Conservation (phyloP, 2,797 vertebrate species). For the Macrochelys suwanniensis region DNA sequence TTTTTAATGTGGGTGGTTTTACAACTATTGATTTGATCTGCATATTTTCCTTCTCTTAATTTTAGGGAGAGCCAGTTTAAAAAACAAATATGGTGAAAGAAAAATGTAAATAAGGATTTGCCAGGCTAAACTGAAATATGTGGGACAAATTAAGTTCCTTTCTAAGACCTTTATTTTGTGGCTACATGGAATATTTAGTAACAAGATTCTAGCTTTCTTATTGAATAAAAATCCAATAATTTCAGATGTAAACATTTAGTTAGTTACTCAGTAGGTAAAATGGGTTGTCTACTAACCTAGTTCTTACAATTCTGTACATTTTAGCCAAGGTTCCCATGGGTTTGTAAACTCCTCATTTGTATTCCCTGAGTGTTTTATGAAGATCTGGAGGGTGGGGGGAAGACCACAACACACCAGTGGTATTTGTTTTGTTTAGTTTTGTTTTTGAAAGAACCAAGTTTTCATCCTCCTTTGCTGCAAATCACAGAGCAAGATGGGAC, state of each 20-base stretch:
- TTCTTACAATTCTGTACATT: neutral
- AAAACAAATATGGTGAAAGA: neutral
- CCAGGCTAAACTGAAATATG: neutral
- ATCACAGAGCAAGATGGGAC: neutral
- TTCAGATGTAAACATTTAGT: neutral
- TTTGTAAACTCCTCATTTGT: neutral
- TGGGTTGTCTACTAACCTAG: neutral
- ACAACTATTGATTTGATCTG: neutral
- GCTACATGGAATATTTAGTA: neutral
- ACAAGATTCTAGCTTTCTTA: neutral
- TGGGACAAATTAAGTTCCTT: neutral
- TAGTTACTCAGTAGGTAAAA: neutral
- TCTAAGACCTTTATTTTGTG: neutral
- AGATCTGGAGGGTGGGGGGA: neutral
- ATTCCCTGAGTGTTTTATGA: neutral
- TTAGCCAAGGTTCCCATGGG: neutral
- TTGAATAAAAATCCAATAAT: neutral
- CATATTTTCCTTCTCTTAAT: neutral
- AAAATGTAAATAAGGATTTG: rapidly evolving
- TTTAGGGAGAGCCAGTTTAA: neutral
- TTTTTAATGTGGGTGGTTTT: neutral
- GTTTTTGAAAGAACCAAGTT: too few relatives aligned
- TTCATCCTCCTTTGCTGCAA: neutral
- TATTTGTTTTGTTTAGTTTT: too few relatives aligned
- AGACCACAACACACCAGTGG: too few relatives aligned